Conservation (phyloP, 2,113 vertebrate genomes). For the Rattus rattus region DNA sequence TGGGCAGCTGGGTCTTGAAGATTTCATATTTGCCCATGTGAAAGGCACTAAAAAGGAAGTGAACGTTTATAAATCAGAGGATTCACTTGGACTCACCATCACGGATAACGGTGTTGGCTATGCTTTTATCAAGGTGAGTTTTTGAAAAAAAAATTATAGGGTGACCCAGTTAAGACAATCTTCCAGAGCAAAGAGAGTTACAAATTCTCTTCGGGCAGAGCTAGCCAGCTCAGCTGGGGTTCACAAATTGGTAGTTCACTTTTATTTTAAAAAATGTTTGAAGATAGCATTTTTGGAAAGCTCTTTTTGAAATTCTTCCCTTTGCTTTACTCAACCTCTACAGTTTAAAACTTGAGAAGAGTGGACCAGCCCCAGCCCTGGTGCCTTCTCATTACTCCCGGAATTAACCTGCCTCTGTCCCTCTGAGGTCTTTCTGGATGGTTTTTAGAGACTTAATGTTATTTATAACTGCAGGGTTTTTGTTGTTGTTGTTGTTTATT, state of each 20-base stretch:
- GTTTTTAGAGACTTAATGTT: neutral
- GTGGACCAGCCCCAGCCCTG: neutral
- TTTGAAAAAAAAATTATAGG: neutral
- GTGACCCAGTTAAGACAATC: neutral
- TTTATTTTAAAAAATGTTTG: neutral
- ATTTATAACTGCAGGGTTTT: neutral
- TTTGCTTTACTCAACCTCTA: slow-evolving; percentile 22
- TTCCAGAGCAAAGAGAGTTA: neutral
- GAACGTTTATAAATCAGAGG: slow-evolving; percentile 92
- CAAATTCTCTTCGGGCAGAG: neutral
- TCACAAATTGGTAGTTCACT: neutral
- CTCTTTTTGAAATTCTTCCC: slow-evolving; percentile 15
- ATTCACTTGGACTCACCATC: slow-evolving; percentile 96
- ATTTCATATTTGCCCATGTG: slow-evolving; percentile 98
- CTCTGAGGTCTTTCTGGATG: neutral
- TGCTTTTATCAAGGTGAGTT: slow-evolving; percentile 96
- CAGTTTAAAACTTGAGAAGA: slow-evolving; percentile 18
- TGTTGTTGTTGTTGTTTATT: neutral
- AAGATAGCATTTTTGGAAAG: neutral
- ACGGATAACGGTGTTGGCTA: slow-evolving; percentile 95
- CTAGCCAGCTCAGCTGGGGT: neutral
- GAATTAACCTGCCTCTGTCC: slow-evolving; percentile 56
- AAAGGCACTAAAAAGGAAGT: slow-evolving; percentile 96
- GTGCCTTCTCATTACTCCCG: neutral
- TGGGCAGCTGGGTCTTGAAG: slow-evolving; percentile 95